Percentiles rank a stretch among this genome's conserved stretches.
phyloP scores from a whole-genome alignment of 2,113 vertebrate species.

The Pseudorasbora parva region DNA sequence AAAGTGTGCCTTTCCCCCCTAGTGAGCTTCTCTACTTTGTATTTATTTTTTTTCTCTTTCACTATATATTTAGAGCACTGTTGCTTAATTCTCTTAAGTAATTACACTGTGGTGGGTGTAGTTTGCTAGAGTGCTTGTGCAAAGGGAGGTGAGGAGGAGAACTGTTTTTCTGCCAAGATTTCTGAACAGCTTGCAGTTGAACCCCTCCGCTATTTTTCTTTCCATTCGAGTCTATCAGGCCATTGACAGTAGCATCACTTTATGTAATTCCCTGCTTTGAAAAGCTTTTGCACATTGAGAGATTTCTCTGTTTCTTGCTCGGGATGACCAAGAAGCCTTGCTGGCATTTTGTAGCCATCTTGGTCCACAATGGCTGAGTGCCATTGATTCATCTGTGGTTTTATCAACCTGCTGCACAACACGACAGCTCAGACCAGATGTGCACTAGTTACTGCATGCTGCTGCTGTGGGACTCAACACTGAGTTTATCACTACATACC shows the following conservation, averaged over 20 bases:
- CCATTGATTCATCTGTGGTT: conserved; percentile 44
- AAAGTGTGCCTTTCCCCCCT: conserved; percentile 49
- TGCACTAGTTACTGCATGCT: conserved; percentile 13
- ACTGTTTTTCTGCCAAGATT: conserved; percentile 68
- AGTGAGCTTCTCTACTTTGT: conserved; percentile 24
- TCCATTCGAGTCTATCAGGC: conserved; percentile 80
- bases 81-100: conserved; percentile 68
- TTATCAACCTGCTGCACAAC: conserved; percentile 54
- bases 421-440: conserved; percentile 50
- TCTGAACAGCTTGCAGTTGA: conserved; percentile 66
- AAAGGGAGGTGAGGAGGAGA: conserved; percentile 40
- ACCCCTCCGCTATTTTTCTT: conserved; percentile 74
- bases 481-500: conserved; percentile 37
- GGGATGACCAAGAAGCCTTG: conserved; percentile 43
- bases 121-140: conserved; percentile 61
- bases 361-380: conserved; percentile 55
- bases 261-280: conserved; percentile 83
- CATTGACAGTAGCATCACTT: conserved; percentile 85
- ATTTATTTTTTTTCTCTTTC: conserved; percentile 57
- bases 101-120: conserved; percentile 61
- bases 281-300: conserved; percentile 79
- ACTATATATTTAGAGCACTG: conserved; percentile 60
- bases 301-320: conserved; percentile 72
- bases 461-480: conserved; percentile 31
- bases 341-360: conserved; percentile 57